Evolutionary conservation across 1,140 invertebrate genomes (phyloP), one percentile per base, ranked within the genome.

Genomic region (Cryptotermes secundus): DNA sequence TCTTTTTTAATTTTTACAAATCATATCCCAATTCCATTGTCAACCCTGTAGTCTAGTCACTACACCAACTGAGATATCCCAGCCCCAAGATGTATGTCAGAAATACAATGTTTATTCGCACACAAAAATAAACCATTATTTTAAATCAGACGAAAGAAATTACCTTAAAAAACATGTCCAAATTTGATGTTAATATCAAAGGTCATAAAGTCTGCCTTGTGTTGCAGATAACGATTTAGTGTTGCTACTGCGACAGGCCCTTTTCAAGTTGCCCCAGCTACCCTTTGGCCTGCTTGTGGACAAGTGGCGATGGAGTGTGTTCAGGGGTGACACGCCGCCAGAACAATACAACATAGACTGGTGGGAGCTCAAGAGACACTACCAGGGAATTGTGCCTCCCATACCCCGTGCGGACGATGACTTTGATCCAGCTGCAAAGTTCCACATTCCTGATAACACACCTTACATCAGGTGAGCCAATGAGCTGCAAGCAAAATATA

Each of bases 221-320:
- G 79, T 85, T 86, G n/a, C 84, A 87, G 86, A 85, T 65, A 34
- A 88, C 59, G 88, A 89, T 86, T 84, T 88, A n/a, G 86, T 87
- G 22, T 83, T 93, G 7, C 88, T 96, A 34, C 87, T 96, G 83
- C 90, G 90, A 82, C 93, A 93, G 87, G 95, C 95, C 6, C 87
- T 97, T 36, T 91, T 93, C 42, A 96, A 95, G 89, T 89, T 97
- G 49, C 94, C 95, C 0, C 92, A 96, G 87, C 91, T 97, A 65
- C 94, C 95, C 3, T 96, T 94, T 89, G 93, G 93, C 0, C 92
- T 95, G 83, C 86, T 95, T 2, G 91, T 96, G 72, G 96, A 97
- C 86, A 91, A 93, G 86, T 97, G 94, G 90, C 90, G 96, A 49
- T 97, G 95, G 95, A 91, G 92, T 79, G 92, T 96, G 82, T 96